Base-by-base conservation (phyloP, 2,797 vertebrate genomes). In the Carduelis carduelis region DNA sequence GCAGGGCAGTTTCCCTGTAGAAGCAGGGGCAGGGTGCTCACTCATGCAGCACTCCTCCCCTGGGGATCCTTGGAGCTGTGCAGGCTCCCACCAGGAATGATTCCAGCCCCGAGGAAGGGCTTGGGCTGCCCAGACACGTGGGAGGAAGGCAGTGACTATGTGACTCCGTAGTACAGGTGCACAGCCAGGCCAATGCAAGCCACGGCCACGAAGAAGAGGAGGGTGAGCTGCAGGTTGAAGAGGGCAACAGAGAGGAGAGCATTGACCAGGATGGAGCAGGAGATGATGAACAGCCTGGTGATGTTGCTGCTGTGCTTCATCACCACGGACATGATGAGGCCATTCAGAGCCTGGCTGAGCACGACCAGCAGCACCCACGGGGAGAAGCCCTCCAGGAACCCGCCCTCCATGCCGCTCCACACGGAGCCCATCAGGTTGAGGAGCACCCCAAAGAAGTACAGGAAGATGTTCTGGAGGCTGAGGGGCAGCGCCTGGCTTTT, bases 301-400 rank as follows among this genome's bases (percentile, higher is more conserved):
- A 99, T 99, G 90, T 98, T 99, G 52, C 98, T 99, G 97, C 99
- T 99, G 9, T 99, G 99, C 95, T 99, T 99, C 96, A 99, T 99
- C 90, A 99, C 98, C 65, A 99, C 97, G 0, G 99, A 99, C 99
- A 99, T 99, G 56, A 99, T 98, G 66, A 99, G 98, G 19, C 99
- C 99, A 0, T 99, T 99, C 28, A 98, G 95, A 2, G 98, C 99
- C 97, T 99, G 99, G 66, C 98, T 99, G 27, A 98, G 94, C 35
- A 99, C 97, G 2, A 99, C 98, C 21, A 97, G 81, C 70, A 98
- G 98, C 43, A 99, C 98, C 86, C 98, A 98, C 12, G 88, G 84
- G 0, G 99, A 99, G 92, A 98, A 99, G 22, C 99, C 99, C 39
- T 99, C 98, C 84, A 99, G 94, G 92, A 99, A 99, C 34, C 97